A percentile compares a stretch with the other conserved stretches of the same genome.
Evolutionary conservation across 1,140 invertebrate genomes (phyloP).

Genomic region (Rhynchophorus ferrugineus): DNA sequence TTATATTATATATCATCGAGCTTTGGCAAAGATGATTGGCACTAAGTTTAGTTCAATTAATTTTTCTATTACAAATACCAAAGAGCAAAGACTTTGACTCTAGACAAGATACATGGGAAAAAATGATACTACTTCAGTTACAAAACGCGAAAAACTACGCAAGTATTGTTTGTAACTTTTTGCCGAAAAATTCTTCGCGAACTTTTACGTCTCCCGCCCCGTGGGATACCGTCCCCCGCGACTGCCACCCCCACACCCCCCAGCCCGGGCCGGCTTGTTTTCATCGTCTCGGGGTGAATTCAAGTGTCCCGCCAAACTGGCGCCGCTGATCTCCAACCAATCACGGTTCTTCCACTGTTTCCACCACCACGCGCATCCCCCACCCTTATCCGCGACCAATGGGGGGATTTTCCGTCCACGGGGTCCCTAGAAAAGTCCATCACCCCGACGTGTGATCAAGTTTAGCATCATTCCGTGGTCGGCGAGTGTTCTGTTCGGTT

Average conservation of each 20-base stretch:
- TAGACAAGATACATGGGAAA: too few relatives aligned
- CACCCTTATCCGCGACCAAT: constrained; percentile 15
- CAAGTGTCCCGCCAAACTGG: constrained; percentile 18
- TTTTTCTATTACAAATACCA: too few relatives aligned
- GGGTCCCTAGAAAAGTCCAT: constrained; percentile 18
- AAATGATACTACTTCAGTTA: too few relatives aligned
- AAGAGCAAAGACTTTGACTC: too few relatives aligned
- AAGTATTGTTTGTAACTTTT: too few relatives aligned
- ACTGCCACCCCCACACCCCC: not conserved
- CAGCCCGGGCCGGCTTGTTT: not conserved
- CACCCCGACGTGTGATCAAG: constrained; percentile 24
- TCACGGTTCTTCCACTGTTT: too few relatives aligned
- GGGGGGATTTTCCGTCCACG: constrained; percentile 12
- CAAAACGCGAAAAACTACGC: too few relatives aligned
- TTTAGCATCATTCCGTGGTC: constrained; percentile 20
- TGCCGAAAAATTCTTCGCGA: too few relatives aligned
- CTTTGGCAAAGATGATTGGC: too few relatives aligned
- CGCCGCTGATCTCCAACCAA: constrained; percentile 11
- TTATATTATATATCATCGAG: too few relatives aligned
- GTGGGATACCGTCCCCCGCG: not conserved
- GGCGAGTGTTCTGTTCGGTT: constrained; percentile 19
- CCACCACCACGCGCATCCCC: constrained; percentile 7
- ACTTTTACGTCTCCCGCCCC: too few relatives aligned
- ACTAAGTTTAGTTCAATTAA: too few relatives aligned
- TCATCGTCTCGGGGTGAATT: constrained; percentile 1